Evolutionary conservation across 2,888 invertebrate genomes (phyloP), one percentile per base, ranked within the genome.

Genomic region (Chloroclysta siterata): DNA sequence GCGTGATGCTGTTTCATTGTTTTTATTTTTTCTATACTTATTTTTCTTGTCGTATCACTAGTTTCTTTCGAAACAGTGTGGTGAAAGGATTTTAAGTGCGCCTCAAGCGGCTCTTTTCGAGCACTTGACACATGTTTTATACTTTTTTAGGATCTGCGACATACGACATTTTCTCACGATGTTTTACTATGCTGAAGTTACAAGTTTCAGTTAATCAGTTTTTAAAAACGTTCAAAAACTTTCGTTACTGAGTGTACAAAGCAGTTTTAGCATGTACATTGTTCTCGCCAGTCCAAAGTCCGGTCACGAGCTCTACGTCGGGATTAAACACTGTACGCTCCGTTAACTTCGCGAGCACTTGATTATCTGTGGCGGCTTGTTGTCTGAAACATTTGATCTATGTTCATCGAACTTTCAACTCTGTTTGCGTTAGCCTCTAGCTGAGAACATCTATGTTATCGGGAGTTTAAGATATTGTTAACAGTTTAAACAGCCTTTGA

Each of bases 331-430:
- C 22, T 3, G 48, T 53, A 60, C 64, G 64, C 60, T 47, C 54
- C 60, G 55, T 33, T 52, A 56, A 60, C 47, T 60, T 64, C 22
- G 52, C 52, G 15, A 55, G 42, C 56, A 52, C 60, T 64, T 44
- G 47, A 55, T 60, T 60, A 64, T 64, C 56, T 64, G 60, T 59
- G 64, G 60, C 48, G 48, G 63, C 56, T 60, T 42, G 52, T 54
- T 55, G 59, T 64, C 52, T 47, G 28, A 55, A 56, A 52, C 48
- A 60, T 60, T 64, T 64, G 64, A 64, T 64, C 60, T 64, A 64
- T 60, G 60, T 56, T 59, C 53, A 64, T 64, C 47, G 63, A 64
- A 56, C 55, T 60, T 60, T 51, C 48, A 44, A 56, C 51, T 33
- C 7, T 52, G 51, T 58, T 57, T 57, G 36, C 15, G 22, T 60